A percentile compares a stretch with the other conserved stretches of the same genome.
Evolutionary conservation across 2,888 invertebrate genomes (phyloP).

Genomic region (Eulithis prunata): DNA sequence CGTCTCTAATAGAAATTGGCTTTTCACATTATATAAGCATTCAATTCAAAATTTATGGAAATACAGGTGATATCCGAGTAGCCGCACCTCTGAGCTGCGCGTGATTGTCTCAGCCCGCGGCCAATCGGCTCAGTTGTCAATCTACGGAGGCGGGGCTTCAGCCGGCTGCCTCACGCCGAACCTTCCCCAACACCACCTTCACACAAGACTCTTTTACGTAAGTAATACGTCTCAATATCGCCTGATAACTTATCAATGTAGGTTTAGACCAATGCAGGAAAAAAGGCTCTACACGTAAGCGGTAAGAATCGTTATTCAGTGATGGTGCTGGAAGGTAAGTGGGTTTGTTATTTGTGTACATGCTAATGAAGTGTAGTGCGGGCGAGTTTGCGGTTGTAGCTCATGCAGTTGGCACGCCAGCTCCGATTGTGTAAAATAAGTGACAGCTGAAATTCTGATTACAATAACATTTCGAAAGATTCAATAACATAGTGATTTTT

Average conservation of each 20-base stretch:
- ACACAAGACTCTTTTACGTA: conserved; percentile 44
- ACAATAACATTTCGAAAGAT: conserved; percentile 16
- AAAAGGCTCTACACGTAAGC: conserved; percentile 47
- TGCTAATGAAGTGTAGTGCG: conserved; percentile 78
- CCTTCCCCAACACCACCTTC: conserved; percentile 37
- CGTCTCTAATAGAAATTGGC: conserved; percentile 39
- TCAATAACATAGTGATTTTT: conserved; percentile 7
- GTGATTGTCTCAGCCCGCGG: conserved; percentile 71
- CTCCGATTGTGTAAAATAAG: conserved; percentile 67
- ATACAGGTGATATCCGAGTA: conserved; percentile 58
- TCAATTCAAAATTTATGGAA: conserved; percentile 50
- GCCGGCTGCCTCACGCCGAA: conserved; percentile 42
- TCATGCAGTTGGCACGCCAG: conserved; percentile 79
- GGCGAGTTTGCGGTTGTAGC: conserved; percentile 79
- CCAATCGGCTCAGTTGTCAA: conserved; percentile 78
- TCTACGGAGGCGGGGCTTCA: conserved; percentile 69
- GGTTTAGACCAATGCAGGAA: conserved; percentile 45
- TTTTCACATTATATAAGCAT: conserved; percentile 40
- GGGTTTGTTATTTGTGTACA: conserved; percentile 75
- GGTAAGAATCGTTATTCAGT: conserved; percentile 54
- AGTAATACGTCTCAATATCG: conserved; percentile 46
- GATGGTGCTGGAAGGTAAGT: conserved; percentile 47
- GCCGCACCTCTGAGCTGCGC: conserved; percentile 72
- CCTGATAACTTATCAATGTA: conserved; percentile 32
- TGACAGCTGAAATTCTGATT: conserved; percentile 54